Base-by-base conservation (phyloP, 2,113 vertebrate genomes). In the Hippoglossus stenolepis region DNA sequence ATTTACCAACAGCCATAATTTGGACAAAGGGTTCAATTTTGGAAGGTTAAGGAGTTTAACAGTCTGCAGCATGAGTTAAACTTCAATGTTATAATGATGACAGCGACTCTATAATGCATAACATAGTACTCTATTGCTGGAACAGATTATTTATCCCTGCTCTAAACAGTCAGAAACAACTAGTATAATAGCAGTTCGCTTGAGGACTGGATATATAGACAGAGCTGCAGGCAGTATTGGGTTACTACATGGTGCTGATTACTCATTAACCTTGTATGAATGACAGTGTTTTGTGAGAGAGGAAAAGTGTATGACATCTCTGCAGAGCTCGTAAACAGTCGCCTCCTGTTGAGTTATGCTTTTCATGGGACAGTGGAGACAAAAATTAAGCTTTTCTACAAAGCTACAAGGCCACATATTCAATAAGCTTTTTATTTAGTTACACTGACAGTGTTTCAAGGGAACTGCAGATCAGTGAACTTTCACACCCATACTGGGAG, bases 381-480 rank as follows among this genome's bases (percentile, higher is more conserved):
- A 53, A 76, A 70, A 61, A 71, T 83, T 83, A 47, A 81, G 78
- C 61, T 78, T 51, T 72, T 85, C 72, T 87, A 43, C 77, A 80
- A 91, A 71, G 77, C 82, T 71, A 67, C 75, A 79, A 82, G 85
- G 81, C 75, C 80, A 69, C 70, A 77, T 73, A 79, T 70, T 80
- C 72, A 59, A 77, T 70, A 77, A 59, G 69, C 75, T 82, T 76
- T 84, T 86, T 79, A 79, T 83, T 70, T 78, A 79, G 75, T 72
- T 68, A 61, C 23, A 21, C 45, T 59, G 23, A 9, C 5, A 45
- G 31, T 43, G 23, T 83, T 84, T 82, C 43, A 82, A 86, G 74
- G 89, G 90, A 93, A 89, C 67, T 83, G 47, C 75, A 82, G 85
- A 83, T 93, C 79, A 79, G 59, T 92, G 89, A 85, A 86, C 88